Conservation (phyloP, 2,113 vertebrate species). For the Antigone vipio region DNA sequence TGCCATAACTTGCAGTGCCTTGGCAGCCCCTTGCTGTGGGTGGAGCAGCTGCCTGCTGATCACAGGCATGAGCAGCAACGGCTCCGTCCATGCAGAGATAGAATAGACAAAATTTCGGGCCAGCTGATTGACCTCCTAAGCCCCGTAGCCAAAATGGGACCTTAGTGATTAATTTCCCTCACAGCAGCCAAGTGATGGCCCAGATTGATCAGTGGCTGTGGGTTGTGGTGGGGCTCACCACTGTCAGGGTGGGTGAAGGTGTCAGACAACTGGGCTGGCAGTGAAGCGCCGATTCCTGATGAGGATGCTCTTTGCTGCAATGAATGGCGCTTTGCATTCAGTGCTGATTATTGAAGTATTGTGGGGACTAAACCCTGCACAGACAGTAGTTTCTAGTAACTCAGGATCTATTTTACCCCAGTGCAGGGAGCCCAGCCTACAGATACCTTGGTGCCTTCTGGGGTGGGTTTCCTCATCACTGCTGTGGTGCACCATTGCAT, state of each 20-base stretch:
- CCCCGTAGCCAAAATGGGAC: background rate
- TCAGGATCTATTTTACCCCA: background rate
- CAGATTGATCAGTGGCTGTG: fast-evolving
- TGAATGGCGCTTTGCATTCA: background rate
- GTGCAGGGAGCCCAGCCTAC: background rate
- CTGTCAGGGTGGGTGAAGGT: fast-evolving
- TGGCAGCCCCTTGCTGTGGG: background rate
- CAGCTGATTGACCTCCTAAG: background rate
- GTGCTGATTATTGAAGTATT: background rate
- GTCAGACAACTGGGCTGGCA: background rate
- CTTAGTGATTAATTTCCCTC: background rate
- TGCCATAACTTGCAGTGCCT: fast-evolving
- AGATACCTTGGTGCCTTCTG: background rate
- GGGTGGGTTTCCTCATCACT: background rate
- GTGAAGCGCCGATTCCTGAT: background rate
- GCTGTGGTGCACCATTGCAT: background rate
- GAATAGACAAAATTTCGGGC: background rate
- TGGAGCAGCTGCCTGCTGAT: background rate
- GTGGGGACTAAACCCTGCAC: background rate
- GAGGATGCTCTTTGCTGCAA: background rate
- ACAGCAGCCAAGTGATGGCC: fast-evolving
- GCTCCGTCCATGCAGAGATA: background rate
- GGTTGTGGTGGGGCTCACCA: background rate
- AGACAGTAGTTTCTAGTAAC: background rate
- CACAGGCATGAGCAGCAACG: background rate